Conservation (phyloP, 2,888 invertebrate species). For the Parapristionchus giblindavisi region DNA sequence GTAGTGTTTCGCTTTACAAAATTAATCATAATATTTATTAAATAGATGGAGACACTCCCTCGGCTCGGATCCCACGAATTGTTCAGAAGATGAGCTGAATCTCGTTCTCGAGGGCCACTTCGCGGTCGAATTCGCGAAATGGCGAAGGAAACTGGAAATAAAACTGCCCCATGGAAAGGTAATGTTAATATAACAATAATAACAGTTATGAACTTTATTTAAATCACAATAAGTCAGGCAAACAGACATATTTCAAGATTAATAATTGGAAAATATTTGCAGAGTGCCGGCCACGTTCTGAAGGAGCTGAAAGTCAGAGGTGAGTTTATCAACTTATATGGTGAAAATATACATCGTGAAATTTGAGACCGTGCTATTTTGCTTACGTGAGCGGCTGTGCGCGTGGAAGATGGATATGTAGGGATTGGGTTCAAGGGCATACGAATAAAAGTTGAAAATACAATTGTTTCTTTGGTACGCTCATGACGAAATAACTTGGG, state of each 20-base stretch:
- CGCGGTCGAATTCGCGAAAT: conserved; percentile 72
- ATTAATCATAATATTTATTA: no score
- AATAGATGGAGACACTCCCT: conserved; percentile 40
- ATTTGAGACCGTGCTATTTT: no score
- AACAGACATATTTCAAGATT: background rate
- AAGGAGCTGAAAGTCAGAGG: conserved; percentile 75
- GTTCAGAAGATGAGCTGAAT: conserved; percentile 80
- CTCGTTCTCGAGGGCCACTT: conserved; percentile 87
- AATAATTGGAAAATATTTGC: background rate
- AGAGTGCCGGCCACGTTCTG: conserved; percentile 47
- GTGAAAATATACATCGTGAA: no score
- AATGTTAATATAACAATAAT: background rate
- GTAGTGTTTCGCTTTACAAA: no score
- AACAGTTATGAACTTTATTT: background rate
- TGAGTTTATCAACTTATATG: no score
- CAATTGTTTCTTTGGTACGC: no score
- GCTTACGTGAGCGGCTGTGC: no score
- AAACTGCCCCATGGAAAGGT: conserved; percentile 54
- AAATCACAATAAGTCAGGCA: background rate
- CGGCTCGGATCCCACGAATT: conserved; percentile 71
- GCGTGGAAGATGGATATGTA: no score
- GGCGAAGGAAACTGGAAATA: conserved; percentile 48
- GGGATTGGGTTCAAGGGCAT: no score
- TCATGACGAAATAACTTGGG: no score
- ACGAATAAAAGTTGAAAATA: no score